Conservation (phyloP, 2,797 vertebrate species). For the Myotis vivesi region DNA sequence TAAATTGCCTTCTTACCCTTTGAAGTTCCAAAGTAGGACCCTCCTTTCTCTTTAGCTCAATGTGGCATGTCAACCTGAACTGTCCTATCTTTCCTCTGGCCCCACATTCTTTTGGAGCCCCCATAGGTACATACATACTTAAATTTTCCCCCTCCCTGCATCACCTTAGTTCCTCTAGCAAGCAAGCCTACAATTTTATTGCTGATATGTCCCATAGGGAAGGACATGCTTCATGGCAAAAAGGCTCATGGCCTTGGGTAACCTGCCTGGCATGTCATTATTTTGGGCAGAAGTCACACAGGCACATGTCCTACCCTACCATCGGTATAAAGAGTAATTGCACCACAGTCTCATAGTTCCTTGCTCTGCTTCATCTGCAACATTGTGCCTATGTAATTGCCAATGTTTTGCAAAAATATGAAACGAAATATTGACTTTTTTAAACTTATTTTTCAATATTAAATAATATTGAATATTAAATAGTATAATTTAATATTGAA, state of each 20-base stretch:
- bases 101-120: not conserved
- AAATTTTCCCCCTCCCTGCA: not conserved
- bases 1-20: not conserved
- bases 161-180: not conserved
- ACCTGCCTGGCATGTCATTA: not conserved
- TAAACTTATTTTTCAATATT: not conserved
- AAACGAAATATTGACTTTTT: not conserved
- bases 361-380: not conserved
- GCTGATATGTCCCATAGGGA: not conserved
- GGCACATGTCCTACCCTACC: not conserved
- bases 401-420: not conserved
- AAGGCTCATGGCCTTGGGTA: not conserved
- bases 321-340: not conserved
- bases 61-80: not conserved
- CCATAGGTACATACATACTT: not conserved
- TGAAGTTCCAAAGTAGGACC: not conserved
- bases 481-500: not conserved
- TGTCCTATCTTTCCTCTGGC: not conserved
- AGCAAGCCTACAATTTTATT: not conserved
- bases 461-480: not conserved
- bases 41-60: not conserved
- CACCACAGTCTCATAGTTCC: not conserved
- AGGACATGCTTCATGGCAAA: not conserved
- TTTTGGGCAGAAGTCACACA: not conserved
- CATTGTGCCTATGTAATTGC: rapidly evolving